These are phyloP conservation scores for Strongylocentrotus purpuratus DNA, from an alignment of 35 echinoderm and acorn worm genomes.

Conservation along the genomic window DNA sequence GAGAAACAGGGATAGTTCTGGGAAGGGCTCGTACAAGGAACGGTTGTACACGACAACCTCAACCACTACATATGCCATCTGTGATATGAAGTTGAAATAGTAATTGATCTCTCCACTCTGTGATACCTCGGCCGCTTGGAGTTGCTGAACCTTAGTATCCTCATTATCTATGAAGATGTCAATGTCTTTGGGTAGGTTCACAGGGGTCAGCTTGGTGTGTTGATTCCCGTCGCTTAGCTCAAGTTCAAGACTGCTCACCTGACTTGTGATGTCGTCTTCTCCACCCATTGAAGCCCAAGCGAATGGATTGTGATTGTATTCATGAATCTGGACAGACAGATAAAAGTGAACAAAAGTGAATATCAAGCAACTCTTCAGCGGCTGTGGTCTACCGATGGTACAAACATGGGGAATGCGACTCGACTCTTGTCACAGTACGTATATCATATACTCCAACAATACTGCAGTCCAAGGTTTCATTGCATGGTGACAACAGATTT, in stretches of 20 bases:
- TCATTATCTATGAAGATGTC: constrained; percentile 63
- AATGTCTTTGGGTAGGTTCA: constrained; percentile 42
- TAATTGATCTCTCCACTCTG: constrained; percentile 32
- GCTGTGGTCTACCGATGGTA: too few species aligned
- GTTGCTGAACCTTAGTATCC: not conserved
- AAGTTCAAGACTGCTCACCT: constrained; percentile 67
- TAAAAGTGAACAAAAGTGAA: not conserved
- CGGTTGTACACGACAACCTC: constrained; percentile 28
- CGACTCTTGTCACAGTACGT: too few species aligned
- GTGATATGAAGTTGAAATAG: constrained; percentile 64
- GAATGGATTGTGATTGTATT: constrained; percentile 71
- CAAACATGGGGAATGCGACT: too few species aligned
- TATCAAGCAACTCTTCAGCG: too few species aligned
- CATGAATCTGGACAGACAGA: constrained; percentile 59
- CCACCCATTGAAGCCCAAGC: constrained; percentile 53
- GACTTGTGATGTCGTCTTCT: constrained; percentile 50
- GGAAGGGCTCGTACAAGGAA: not conserved
- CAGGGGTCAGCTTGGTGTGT: constrained; percentile 43
- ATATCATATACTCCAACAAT: too few species aligned
- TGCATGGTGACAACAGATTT: too few species aligned
- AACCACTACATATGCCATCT: constrained; percentile 56
- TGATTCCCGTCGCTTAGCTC: not conserved
- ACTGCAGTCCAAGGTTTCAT: too few species aligned
- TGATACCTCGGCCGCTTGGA: not conserved
- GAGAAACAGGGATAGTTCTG: not conserved